These are phyloP conservation scores for Nanger granti DNA, from an alignment of 2,113 vertebrate species.

Conservation along the genomic window DNA sequence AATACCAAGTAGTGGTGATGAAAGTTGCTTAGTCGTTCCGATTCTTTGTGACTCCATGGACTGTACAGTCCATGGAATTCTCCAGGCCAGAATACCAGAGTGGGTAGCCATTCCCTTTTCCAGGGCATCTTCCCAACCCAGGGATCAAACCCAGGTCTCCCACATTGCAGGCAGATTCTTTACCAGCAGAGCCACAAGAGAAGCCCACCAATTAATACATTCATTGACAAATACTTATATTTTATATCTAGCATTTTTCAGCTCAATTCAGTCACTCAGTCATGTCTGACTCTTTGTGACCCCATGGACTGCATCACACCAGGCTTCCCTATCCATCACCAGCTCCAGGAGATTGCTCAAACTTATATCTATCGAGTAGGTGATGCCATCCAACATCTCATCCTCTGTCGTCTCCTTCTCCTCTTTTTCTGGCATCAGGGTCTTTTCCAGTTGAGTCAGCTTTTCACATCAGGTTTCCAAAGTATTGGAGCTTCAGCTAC, in stretches of 20 bases:
- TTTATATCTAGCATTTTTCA: not conserved
- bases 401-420: not conserved
- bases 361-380: not conserved
- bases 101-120: not conserved
- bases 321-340: not conserved
- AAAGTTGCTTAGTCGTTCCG: accelerated
- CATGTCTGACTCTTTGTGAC: not conserved
- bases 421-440: not conserved
- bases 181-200: not conserved
- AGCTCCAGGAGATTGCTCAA: not conserved
- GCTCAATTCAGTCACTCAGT: not conserved
- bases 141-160: not conserved
- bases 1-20: not conserved
- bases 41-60: not conserved
- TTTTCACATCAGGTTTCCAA: not conserved
- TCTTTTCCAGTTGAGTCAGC: not conserved
- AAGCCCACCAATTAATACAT: not conserved
- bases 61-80: not conserved
- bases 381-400: not conserved
- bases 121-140: not conserved
- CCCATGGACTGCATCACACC: not conserved
- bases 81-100: not conserved
- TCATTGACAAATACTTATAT: not conserved
- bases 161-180: not conserved
- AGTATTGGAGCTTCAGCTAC: not conserved